A percentile compares a stretch with the other conserved stretches of the same genome.
phyloP scores from a whole-genome alignment of 2,888 invertebrate genomes.

The Drosophila meridionalis region DNA sequence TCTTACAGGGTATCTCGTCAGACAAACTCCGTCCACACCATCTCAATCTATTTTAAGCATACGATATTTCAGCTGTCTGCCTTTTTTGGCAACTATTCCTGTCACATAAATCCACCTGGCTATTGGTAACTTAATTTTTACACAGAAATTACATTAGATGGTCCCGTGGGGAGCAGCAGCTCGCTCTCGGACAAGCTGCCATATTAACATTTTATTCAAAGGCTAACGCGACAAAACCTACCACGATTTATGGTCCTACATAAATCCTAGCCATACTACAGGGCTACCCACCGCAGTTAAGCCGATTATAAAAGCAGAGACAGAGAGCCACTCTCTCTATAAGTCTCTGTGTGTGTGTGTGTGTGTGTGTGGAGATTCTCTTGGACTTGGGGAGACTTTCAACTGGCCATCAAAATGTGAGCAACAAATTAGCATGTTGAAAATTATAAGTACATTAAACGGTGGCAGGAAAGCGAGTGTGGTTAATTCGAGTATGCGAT shows the following conservation, averaged over 20 bases:
- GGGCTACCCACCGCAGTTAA: conserved; percentile 82
- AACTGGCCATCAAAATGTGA: conserved; percentile 51
- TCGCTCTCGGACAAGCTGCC: conserved; percentile 41
- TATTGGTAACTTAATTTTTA: conserved; percentile 47
- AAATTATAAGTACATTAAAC: conserved; percentile 61
- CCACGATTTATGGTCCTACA: conserved; percentile 74
- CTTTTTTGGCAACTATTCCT: conserved; percentile 33
- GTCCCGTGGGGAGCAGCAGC: conserved; percentile 11
- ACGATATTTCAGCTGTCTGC: not conserved
- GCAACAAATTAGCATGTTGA: conserved; percentile 63
- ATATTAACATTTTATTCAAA: conserved; percentile 56
- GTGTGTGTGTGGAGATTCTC: not conserved
- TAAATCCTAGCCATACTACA: conserved; percentile 73
- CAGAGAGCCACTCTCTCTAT: conserved; percentile 36
- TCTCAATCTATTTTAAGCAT: not conserved
- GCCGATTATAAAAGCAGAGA: conserved; percentile 71
- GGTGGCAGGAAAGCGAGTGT: conserved; percentile 42
- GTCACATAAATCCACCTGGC: conserved; percentile 38
- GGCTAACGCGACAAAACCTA: conserved; percentile 52
- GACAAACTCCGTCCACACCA: not conserved
- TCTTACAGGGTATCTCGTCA: not conserved
- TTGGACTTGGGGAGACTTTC: conserved; percentile 8
- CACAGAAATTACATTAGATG: conserved; percentile 62
- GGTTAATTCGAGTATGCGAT: conserved; percentile 41
- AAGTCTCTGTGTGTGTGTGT: conserved; percentile 18